Conservation (phyloP, 2,797 vertebrate species). For the Sebastes matsubarae region DNA sequence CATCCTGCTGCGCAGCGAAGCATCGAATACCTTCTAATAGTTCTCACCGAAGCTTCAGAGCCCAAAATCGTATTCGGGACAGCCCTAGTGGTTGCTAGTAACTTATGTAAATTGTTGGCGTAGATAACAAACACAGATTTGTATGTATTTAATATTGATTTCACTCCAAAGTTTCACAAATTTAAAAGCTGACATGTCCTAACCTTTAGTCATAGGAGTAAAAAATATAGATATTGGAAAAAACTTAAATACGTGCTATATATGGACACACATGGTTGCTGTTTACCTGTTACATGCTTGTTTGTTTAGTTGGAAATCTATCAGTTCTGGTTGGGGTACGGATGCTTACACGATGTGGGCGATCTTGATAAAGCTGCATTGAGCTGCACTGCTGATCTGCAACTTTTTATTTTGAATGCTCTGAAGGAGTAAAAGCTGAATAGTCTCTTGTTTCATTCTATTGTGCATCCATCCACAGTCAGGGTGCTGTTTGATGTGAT, state of each 20-base stretch:
- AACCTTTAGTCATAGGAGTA: background rate
- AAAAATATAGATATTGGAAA: background rate
- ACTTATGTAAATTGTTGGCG: too few relatives aligned
- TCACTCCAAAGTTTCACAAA: too few relatives aligned
- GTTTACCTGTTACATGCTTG: background rate
- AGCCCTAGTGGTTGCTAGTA: too few relatives aligned
- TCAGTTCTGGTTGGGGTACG: background rate
- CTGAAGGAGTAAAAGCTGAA: conserved; percentile 8
- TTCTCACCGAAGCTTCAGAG: too few relatives aligned
- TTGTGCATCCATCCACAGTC: conserved; percentile 25
- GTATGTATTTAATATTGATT: background rate
- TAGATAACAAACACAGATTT: too few relatives aligned
- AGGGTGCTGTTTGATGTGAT: conserved; percentile 44
- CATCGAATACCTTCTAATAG: too few relatives aligned
- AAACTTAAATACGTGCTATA: too few relatives aligned
- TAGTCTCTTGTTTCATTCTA: conserved; percentile 12
- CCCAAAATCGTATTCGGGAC: too few relatives aligned
- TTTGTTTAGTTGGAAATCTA: too few relatives aligned
- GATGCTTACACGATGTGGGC: background rate
- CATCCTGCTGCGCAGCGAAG: too few relatives aligned
- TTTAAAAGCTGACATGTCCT: background rate
- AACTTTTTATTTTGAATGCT: background rate
- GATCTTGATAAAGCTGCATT: background rate
- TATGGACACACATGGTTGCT: background rate
- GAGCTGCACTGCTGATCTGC: background rate